Evolutionary conservation across 2,113 vertebrate genomes (phyloP), one percentile per base, ranked within the genome.

Genomic region (Origma solitaria): DNA sequence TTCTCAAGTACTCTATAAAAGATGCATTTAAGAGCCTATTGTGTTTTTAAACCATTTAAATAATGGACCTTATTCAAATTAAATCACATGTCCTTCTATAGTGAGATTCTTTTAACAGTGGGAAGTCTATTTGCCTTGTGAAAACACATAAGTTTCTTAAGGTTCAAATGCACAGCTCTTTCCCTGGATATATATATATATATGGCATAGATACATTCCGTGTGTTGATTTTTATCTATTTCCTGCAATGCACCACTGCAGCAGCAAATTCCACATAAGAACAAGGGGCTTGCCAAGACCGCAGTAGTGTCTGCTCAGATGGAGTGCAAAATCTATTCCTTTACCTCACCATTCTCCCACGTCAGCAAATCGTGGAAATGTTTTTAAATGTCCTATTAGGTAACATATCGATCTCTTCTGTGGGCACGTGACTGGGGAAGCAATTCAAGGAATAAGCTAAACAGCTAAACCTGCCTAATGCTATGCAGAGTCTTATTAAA

Each of bases 241-340:
- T 97, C 94, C 97, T 97, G 97, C 97, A 98, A 96, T 97, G 97
- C 97, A 97, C 95, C 97, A 98, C 97, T 97, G 97, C 97, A 97
- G 97, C 33, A 87, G 95, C n/a, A 14, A 91, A 92, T 91, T 96
- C 62, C 91, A 97, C 88, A 92, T 1, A 66, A 96, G 94, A 90
- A 94, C 86, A 61, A 86, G 90, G 72, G 81, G 57, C 93, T 44
- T 96, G 97, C 97, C 97, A 97, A 91, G 83, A 92, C 94, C 11
- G 94, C 97, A 97, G 97, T 1, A 72, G 51, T 33, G 89, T 38
- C 61, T 93, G 82, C 86, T 82, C 88, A 91, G 85, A 95, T 69
- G 38, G 16, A 75, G 82, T 30, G 82, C 90, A 95, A 95, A 96
- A 97, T 95, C 95, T 90, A 95, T 96, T 96, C 83, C 97, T 86